phyloP scores from a whole-genome alignment of 2,888 invertebrate species.

The Lucinisca nassula region DNA sequence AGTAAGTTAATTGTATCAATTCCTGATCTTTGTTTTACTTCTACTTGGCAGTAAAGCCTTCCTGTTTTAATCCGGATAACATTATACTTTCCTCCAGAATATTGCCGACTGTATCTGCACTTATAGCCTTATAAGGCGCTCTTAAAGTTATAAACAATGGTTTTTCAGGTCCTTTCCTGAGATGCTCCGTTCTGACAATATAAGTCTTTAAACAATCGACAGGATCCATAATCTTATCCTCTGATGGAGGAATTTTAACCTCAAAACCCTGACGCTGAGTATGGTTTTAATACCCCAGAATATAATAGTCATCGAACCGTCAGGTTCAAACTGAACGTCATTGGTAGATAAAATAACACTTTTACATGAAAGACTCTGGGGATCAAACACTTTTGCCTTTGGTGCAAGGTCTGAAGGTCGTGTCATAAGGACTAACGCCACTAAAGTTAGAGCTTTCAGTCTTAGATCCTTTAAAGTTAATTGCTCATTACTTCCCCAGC shows the following conservation, averaged over 20 bases:
- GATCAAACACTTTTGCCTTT: not conserved
- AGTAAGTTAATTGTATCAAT: too few relatives aligned
- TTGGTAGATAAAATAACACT: not conserved
- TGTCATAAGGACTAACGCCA: not conserved
- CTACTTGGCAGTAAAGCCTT: not conserved
- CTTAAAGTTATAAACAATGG: not conserved
- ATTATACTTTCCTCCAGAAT: constrained; percentile 12
- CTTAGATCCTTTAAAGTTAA: not conserved
- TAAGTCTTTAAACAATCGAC: too few relatives aligned
- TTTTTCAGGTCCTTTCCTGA: not conserved
- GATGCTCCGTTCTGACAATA: too few relatives aligned
- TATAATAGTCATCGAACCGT: constrained; percentile 20
- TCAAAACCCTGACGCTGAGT: constrained; percentile 10
- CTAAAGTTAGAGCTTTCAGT: not conserved
- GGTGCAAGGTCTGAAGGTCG: too few relatives aligned
- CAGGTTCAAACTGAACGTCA: not conserved
- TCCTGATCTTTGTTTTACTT: too few relatives aligned
- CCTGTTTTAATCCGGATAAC: not conserved
- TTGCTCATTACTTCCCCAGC: not conserved
- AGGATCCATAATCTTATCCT: not conserved
- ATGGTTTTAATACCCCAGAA: constrained; percentile 33
- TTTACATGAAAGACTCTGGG: not conserved
- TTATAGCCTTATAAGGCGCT: constrained; percentile 8
- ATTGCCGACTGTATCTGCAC: not conserved
- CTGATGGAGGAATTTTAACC: not conserved